Conservation (phyloP, 2,113 vertebrate species). For the Silurus asotus region DNA sequence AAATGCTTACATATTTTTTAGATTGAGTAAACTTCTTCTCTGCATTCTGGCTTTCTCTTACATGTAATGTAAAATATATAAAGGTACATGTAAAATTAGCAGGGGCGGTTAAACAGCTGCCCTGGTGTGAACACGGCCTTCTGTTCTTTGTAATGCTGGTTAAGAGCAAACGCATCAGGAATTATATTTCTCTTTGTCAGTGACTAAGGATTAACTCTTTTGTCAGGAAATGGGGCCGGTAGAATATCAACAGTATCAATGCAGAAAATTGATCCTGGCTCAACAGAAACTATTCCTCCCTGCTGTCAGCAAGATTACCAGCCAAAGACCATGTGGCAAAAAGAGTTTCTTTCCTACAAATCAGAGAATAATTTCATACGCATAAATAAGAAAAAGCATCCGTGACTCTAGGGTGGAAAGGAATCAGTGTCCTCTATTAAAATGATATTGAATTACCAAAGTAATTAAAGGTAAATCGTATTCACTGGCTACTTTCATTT, state of each 20-base stretch:
- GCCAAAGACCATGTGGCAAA: background rate
- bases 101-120: background rate
- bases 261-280: conserved; percentile 34
- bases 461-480: background rate
- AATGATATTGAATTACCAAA: background rate
- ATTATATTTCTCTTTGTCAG: conserved; percentile 31
- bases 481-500: background rate
- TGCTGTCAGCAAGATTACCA: conserved; percentile 18
- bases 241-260: conserved; percentile 44
- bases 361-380: conserved; percentile 21
- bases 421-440: background rate
- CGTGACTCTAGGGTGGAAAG: background rate
- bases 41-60: background rate
- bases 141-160: background rate
- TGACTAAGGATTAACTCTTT: conserved; percentile 16
- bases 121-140: background rate
- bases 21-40: background rate
- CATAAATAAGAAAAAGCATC: conserved; percentile 1
- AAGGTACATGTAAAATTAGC: background rate
- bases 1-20: background rate
- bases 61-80: too few species aligned
- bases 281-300: conserved; percentile 7
- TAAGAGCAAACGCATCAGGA: conserved; percentile 21
- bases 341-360: background rate
- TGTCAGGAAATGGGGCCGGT: conserved; percentile 26